phyloP scores from a whole-genome alignment of 92 coral and sea anemone genomes.

The Isaurus tuberculatus region DNA sequence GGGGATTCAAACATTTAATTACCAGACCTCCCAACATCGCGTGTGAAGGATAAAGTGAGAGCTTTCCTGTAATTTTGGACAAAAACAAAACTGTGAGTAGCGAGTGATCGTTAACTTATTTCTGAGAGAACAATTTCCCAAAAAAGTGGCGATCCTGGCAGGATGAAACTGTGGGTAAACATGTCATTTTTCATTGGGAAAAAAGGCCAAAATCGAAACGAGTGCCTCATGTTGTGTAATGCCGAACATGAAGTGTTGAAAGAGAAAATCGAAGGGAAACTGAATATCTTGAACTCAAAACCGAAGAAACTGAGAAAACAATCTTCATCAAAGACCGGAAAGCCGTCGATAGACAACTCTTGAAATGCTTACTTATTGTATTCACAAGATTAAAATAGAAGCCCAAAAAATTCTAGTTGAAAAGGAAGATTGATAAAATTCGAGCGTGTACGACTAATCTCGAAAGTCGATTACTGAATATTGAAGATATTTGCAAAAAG shows the following conservation, averaged over 20 bases:
- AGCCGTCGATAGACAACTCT: conserved; percentile 55
- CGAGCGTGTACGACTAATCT: conserved; percentile 37
- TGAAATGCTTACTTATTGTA: conserved; percentile 42
- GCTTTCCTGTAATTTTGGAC: no score
- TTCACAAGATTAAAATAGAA: conserved; percentile 51
- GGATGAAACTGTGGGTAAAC: conserved; percentile 7
- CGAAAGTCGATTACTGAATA: conserved; percentile 35
- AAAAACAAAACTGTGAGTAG: neutral
- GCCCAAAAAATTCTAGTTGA: conserved; percentile 45
- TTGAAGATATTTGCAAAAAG: conserved; percentile 38
- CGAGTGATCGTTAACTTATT: neutral
- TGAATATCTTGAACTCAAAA: conserved; percentile 39
- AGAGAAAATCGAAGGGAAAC: conserved; percentile 60
- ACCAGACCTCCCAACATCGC: no score
- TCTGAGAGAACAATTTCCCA: neutral
- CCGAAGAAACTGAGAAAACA: conserved; percentile 37
- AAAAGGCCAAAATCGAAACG: conserved; percentile 7
- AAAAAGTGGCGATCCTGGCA: conserved; percentile 53
- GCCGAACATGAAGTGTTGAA: neutral
- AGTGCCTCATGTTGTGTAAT: conserved; percentile 15
- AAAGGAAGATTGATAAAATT: conserved; percentile 36
- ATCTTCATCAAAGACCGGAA: conserved; percentile 40
- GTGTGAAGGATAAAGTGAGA: no score
- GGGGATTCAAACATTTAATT: no score
- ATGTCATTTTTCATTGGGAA: neutral